A percentile compares a stretch with the other conserved stretches of the same genome.
Evolutionary conservation across 2,113 vertebrate species (phyloP).

Genomic region (Mustela lutreola): DNA sequence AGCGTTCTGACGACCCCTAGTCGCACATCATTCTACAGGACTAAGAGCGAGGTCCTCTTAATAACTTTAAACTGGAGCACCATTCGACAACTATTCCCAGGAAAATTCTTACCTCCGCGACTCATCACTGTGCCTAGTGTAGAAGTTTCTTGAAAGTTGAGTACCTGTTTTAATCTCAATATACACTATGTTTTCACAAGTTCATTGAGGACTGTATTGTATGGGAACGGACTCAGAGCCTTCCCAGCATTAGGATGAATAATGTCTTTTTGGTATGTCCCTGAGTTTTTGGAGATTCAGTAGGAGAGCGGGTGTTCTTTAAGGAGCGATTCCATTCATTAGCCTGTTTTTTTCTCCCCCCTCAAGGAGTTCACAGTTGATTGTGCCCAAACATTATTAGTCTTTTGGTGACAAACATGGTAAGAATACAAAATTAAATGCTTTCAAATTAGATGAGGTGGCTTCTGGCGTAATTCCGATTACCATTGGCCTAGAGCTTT

Average conservation of each 20-base stretch:
- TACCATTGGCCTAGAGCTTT: not conserved
- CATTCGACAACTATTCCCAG: not conserved
- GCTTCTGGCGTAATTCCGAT: not conserved
- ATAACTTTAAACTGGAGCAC: not conserved
- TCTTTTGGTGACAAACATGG: constrained; percentile 48
- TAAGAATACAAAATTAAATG: constrained; percentile 56
- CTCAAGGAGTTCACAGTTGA: constrained; percentile 6
- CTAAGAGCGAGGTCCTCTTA: not conserved
- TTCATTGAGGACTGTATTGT: not conserved
- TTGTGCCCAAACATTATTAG: constrained; percentile 44
- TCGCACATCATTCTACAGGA: not conserved
- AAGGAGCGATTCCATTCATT: constrained; percentile 52
- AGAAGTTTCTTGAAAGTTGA: not conserved
- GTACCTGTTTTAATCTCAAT: not conserved
- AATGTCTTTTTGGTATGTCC: not conserved
- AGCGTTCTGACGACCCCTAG: not conserved
- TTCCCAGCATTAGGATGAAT: not conserved
- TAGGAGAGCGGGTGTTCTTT: constrained; percentile 45
- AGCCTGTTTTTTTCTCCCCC: not conserved
- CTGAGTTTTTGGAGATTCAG: constrained; percentile 26
- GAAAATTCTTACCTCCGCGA: not conserved
- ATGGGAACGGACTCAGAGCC: constrained; percentile 38
- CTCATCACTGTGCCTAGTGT: not conserved
- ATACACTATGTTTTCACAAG: constrained; percentile 11
- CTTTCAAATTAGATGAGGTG: constrained; percentile 17